These are phyloP conservation scores for Channa maculata DNA, from an alignment of 2,113 vertebrate genomes.

Conservation along the genomic window DNA sequence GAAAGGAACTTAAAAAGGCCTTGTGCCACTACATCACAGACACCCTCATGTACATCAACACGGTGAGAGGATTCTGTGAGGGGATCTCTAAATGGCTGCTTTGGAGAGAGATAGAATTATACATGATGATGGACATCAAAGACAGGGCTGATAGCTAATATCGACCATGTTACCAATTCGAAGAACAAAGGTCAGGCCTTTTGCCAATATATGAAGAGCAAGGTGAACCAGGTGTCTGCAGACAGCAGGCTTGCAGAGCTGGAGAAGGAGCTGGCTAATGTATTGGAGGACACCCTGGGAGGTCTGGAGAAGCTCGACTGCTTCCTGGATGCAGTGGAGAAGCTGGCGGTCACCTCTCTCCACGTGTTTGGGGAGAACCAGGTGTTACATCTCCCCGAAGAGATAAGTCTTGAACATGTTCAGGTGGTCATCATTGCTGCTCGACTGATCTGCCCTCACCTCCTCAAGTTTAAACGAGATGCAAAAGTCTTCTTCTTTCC, in stretches of 20 bases:
- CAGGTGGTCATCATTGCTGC: constrained; percentile 55
- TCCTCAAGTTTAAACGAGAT: constrained; percentile 77
- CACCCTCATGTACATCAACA: constrained; percentile 45
- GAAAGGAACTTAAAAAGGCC: constrained; percentile 34
- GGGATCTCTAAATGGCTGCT: constrained; percentile 40
- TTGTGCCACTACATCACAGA: constrained; percentile 45
- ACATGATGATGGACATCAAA: constrained; percentile 62
- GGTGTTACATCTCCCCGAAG: constrained; percentile 44
- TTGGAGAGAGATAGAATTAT: constrained; percentile 36
- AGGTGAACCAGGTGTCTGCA: constrained; percentile 15
- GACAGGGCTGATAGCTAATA: background rate
- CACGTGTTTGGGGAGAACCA: constrained; percentile 68
- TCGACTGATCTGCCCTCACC: constrained; percentile 55
- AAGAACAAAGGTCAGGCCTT: constrained; percentile 42
- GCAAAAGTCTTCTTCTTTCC: constrained; percentile 66
- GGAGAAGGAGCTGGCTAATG: constrained; percentile 60
- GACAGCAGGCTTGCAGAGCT: constrained; percentile 50
- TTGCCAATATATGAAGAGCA: constrained; percentile 51
- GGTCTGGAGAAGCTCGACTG: constrained; percentile 68
- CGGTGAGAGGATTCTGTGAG: constrained; percentile 52
- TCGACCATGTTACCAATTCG: constrained; percentile 30
- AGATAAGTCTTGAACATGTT: constrained; percentile 33
- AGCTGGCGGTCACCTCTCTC: constrained; percentile 76
- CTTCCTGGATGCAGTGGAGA: constrained; percentile 81
- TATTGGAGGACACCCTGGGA: constrained; percentile 62